Evolutionary conservation across 2,888 invertebrate genomes (phyloP), one percentile per base, ranked within the genome.

Genomic region (Macropis europaea): DNA sequence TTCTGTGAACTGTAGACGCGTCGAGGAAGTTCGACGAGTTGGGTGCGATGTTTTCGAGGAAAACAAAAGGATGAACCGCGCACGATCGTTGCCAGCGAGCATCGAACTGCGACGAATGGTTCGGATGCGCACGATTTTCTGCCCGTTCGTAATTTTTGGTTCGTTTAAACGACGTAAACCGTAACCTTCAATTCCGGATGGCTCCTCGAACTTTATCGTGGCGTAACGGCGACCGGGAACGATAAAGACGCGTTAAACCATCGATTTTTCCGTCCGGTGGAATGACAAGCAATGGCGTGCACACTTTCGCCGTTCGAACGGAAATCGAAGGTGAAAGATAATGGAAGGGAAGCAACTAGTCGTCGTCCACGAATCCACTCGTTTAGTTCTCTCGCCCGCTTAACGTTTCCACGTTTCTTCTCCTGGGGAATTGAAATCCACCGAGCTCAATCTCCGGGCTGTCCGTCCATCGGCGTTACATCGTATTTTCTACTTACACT

Each of bases 271-370:
- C 52, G 40, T 30, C 22, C 32, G 28, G 19, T 30, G 43, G 50
- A 11, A 59, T 34, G 64, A 63, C 60, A 28, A 64, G 36, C 62
- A 68, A 73, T 62, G 30, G 57, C n/a, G 62, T 62, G 59, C 56
- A 32, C 48, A 52, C 38, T 61, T 72, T 74, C 28, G 68, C 45
- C 19, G 34, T 40, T 57, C 57, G 40, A 69, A 60, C 54, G 56
- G 40, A 63, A 68, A 77, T 64, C 68, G 77, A 80, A 72, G 68
- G 64, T 59, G 63, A 56, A 75, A 54, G 69, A 67, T 63, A 75
- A 75, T 57, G 66, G 62, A 56, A 54, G 32, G 67, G 72, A 69
- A 75, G 77, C 69, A 80, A 75, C 75, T 77, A 77, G 81, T 67
- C 67, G 77, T 77, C 72, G 53, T 67, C 63, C 47, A 36, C 48